These are phyloP conservation scores for Muscidifurax raptorellus DNA, from an alignment of 1,140 invertebrate genomes.

Conservation along the genomic window DNA sequence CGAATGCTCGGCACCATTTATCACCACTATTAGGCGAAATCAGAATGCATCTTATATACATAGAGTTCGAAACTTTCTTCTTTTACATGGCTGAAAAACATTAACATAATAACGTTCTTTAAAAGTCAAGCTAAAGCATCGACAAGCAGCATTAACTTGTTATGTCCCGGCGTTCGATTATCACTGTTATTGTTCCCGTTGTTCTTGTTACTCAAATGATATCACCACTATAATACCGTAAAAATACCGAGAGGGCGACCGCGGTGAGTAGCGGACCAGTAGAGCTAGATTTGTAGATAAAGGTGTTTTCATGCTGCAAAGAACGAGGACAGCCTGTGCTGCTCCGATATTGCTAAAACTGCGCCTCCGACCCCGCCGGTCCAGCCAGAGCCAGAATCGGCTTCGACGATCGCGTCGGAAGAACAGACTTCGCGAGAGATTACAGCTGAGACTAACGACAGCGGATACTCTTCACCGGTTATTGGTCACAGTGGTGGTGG, in stretches of 20 bases:
- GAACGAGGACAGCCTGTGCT: constrained; percentile 61
- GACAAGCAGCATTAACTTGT: neutral
- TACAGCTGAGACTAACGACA: neutral
- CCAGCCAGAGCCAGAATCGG: neutral
- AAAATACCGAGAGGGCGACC: neutral
- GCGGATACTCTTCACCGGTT: neutral
- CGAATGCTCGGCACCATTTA: constrained; percentile 16
- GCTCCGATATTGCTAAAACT: neutral
- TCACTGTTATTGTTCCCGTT: neutral
- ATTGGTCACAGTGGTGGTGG: neutral
- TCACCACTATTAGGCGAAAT: constrained; percentile 22
- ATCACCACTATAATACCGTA: neutral
- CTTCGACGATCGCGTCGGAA: neutral
- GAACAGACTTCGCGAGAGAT: neutral
- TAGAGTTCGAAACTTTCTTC: constrained; percentile 20
- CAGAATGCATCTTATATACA: constrained; percentile 14
- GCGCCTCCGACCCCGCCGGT: neutral
- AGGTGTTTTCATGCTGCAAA: constrained; percentile 75
- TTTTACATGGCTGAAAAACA: neutral
- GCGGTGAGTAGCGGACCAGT: constrained; percentile 69
- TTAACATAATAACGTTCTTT: neutral
- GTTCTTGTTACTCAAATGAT: constrained; percentile 11
- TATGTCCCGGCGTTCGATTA: neutral
- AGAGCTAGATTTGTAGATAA: constrained; percentile 74
- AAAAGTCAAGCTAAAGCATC: neutral